Evolutionary conservation across 1,140 invertebrate genomes (phyloP).

Genomic region (Tetragonula clypearis): DNA sequence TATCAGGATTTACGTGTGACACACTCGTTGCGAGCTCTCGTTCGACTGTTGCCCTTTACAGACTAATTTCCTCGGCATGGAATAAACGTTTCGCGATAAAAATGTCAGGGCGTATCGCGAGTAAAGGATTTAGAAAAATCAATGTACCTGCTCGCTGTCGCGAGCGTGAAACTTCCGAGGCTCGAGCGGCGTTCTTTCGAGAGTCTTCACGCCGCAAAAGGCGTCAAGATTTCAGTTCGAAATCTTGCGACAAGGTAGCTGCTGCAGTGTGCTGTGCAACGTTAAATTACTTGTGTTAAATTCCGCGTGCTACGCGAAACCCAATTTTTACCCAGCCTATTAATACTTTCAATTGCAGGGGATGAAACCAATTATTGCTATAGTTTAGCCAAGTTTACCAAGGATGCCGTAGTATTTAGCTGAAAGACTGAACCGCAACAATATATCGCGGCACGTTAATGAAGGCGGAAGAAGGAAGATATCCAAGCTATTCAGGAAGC

Average conservation of each 20-base stretch:
- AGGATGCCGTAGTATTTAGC: conserved; percentile 8
- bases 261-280: neutral
- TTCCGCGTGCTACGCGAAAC: no score
- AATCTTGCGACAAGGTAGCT: no score
- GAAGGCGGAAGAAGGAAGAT: conserved; percentile 56
- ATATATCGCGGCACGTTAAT: conserved; percentile 53
- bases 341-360: neutral
- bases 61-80: neutral
- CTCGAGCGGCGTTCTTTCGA: no score
- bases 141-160: no score
- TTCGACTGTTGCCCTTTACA: neutral
- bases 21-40: neutral
- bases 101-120: neutral
- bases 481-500: conserved; percentile 62
- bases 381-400: neutral
- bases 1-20: neutral
- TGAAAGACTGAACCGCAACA: conserved; percentile 40
- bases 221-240: no score
- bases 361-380: neutral
- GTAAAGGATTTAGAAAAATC: no score
- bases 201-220: no score
- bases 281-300: no score
- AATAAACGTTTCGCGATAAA: neutral
- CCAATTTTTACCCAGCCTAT: neutral
- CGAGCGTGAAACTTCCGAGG: no score